Evolutionary conservation across 2,113 vertebrate species (phyloP).

Genomic region (Lagenorhynchus albirostris): DNA sequence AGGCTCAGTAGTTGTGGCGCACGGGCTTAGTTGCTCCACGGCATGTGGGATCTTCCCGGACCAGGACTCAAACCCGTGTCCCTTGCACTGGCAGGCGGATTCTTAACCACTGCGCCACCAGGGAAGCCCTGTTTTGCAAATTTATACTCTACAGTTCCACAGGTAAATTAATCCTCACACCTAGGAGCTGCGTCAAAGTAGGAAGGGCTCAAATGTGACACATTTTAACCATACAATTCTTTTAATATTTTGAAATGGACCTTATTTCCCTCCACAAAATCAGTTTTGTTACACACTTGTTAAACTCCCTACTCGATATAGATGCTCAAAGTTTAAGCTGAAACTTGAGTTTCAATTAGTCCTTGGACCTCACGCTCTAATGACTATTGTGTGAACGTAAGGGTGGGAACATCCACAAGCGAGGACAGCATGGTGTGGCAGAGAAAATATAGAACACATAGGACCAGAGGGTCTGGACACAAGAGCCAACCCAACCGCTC

Average conservation of each 20-base stretch:
- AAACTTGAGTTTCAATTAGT: not conserved
- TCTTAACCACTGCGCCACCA: too few species aligned
- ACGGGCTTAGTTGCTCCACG: too few species aligned
- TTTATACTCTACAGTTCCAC: not conserved
- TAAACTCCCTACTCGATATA: not conserved
- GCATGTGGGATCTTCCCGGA: too few species aligned
- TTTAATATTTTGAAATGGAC: not conserved
- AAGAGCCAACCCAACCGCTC: not conserved
- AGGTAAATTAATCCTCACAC: not conserved
- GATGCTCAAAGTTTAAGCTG: not conserved
- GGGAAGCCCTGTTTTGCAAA: not conserved
- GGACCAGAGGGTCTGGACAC: fast-evolving
- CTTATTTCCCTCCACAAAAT: not conserved
- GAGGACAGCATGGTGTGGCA: fast-evolving
- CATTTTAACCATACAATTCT: not conserved
- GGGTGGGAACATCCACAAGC: too few species aligned
- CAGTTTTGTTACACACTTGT: not conserved
- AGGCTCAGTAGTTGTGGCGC: too few species aligned
- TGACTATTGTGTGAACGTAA: not conserved
- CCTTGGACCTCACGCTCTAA: fast-evolving
- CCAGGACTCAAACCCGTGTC: too few species aligned
- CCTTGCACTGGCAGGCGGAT: too few species aligned
- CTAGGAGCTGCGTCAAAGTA: not conserved
- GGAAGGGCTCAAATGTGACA: not conserved
- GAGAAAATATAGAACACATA: not conserved